Percentiles rank a stretch among this genome's conserved stretches.
Evolutionary conservation across 2,797 vertebrate genomes (phyloP).

Genomic region (Rhinatrema bivittatum): DNA sequence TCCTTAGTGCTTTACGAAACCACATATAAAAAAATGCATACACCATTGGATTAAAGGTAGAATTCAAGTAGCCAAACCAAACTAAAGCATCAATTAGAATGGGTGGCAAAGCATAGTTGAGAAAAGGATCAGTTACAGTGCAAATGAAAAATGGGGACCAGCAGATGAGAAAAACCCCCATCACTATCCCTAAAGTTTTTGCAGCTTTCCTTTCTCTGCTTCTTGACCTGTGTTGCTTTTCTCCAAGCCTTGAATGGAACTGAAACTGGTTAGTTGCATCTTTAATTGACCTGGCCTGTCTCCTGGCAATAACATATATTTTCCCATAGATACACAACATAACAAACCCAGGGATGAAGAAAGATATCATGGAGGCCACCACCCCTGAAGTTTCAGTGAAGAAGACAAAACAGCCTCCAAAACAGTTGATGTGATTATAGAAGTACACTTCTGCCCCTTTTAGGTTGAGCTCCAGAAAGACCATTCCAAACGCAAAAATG

Average conservation of each 20-base stretch:
- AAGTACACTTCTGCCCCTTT: constrained; percentile 45
- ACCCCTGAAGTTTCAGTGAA: constrained; percentile 57
- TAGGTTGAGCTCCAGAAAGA: constrained; percentile 58
- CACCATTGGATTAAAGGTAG: constrained; percentile 72
- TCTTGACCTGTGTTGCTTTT: constrained; percentile 23
- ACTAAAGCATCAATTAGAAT: constrained; percentile 54
- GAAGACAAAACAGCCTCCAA: constrained; percentile 57
- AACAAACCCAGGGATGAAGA: constrained; percentile 63
- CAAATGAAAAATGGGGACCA: constrained; percentile 75
- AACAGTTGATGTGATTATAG: constrained; percentile 40
- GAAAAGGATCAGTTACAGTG: constrained; percentile 49
- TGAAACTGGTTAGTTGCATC: constrained; percentile 23
- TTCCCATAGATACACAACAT: constrained; percentile 72
- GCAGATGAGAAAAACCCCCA: constrained; percentile 69
- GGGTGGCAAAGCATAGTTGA: constrained; percentile 40
- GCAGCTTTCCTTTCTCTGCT: constrained; percentile 65
- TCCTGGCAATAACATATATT: constrained; percentile 69
- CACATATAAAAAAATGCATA: constrained; percentile 77
- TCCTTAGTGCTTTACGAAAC: constrained; percentile 67
- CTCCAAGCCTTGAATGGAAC: constrained; percentile 21
- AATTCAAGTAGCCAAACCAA: constrained; percentile 76
- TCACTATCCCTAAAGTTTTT: constrained; percentile 65
- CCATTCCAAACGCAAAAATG: constrained; percentile 61
- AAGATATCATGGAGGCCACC: constrained; percentile 50
- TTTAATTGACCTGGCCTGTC: constrained; percentile 61